Base-by-base conservation (phyloP, 2,888 invertebrate species). In the Baccha elongata region DNA sequence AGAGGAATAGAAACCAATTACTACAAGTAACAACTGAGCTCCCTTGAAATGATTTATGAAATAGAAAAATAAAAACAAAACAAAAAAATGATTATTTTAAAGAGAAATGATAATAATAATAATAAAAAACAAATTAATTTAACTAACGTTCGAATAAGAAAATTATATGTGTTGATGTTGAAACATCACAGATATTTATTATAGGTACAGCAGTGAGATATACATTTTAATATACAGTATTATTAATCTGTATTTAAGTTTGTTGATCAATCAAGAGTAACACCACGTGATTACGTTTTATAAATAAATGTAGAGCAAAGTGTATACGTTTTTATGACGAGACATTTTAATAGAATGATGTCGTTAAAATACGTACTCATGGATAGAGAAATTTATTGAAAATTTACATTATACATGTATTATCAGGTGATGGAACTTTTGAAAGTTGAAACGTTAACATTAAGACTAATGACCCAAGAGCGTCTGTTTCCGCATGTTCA, bases 1-100 rank as follows among this genome's bases (percentile, higher is more conserved):
- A 40, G 58, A 58, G 40, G 26, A 58, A 58, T 37, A 37, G 55
- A 44, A 44, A 60, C 60, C 26, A 60, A 58, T 58, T 42, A 58
- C 7, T 35, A 35, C 8, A n/a, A 53, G 21, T 6, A 19, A 48
- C n/a, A 11, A 52, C 29, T 13, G 15, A 42, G 37, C 15, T 19
- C 19, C 19, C 37, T 1, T 32, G 23, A 48, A 29, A 44, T 60
- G 42, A 44, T 60, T 44, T 29, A 44, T 44, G 19, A 60, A 44
- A 29, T 29, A 58, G 17, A 40, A 40, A 58, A 52, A 65, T 3
- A 17, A 3, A 32, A n/a, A 29, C 6, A 10, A 13, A 67, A 21
- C 2, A 17, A 68, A 40, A 23, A 55, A n/a, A 1, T 40, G 3
- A 58, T 50, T 40, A 71, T 60, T 60, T 40, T 62, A 55, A 44